Percentiles rank a stretch among this genome's conserved stretches.
Conservation (phyloP, 1,140 invertebrate genomes). For the Palaemon carinicauda region DNA sequence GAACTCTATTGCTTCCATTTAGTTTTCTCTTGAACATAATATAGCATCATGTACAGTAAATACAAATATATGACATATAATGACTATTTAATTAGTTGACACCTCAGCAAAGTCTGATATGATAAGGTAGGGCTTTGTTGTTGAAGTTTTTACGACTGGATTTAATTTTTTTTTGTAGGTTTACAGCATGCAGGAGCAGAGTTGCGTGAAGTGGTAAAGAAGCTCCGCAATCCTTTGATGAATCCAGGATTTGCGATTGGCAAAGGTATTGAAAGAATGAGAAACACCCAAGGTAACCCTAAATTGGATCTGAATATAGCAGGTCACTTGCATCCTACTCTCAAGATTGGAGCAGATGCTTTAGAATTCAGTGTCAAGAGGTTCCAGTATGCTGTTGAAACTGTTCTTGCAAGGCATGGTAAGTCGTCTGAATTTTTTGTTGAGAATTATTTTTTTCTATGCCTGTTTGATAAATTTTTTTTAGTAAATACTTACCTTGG, state of each 20-base stretch:
- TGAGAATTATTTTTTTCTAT: no score
- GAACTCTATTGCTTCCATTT: no score
- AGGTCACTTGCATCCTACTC: constrained; percentile 47
- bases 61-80: no score
- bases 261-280: constrained; percentile 22
- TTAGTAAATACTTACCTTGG: no score
- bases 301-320: constrained; percentile 49
- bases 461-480: no score
- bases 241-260: constrained; percentile 78
- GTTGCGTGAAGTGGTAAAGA: constrained; percentile 83
- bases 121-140: not conserved
- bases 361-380: constrained; percentile 56
- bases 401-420: constrained; percentile 63
- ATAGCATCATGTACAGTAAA: no score
- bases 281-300: constrained; percentile 36
- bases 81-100: no score
- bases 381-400: constrained; percentile 50
- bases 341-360: constrained; percentile 26
- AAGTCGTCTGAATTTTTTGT: constrained; percentile 52
- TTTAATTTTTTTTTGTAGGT: constrained; percentile 67
- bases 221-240: constrained; percentile 87
- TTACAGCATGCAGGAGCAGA: constrained; percentile 88
- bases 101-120: no score
- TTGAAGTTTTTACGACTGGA: not conserved
- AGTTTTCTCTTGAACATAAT: no score